Evolutionary conservation across 2,113 vertebrate species (phyloP), one percentile per base, ranked within the genome.

Genomic region (Oenanthe melanoleuca): DNA sequence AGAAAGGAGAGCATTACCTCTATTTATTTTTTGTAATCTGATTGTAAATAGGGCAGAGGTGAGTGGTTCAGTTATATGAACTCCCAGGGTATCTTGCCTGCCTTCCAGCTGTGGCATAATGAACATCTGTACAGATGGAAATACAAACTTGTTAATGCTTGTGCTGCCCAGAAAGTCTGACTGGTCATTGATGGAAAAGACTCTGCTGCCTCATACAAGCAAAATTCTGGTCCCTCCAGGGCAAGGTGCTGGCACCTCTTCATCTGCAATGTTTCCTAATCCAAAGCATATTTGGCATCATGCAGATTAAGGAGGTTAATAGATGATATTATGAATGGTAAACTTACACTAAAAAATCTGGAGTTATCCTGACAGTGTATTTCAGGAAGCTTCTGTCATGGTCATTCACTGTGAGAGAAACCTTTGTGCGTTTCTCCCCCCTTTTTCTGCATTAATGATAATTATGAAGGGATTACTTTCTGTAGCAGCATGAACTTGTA

Each of bases 391-490:
- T 47, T 59, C 37, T 89, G 31, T 67, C 5, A 0, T 25, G 14
- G 6, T 18, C 44, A 33, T 45, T 85, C 33, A 42, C 26, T 22
- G 38, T 40, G n/a, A 64, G 40, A 50, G 37, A 59, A 75, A 59
- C 11, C 7, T n/a, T 33, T 22, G 42, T 29, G 50, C 5, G 4
- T 69, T 87, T 69, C n/a, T 65, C 26, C 5, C 2, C 0, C 0
- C 6, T 19, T 80, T 66, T 90, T 60, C 60, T 80, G 20, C 10
- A 16, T 28, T 44, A 71, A 17, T 63, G 5, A 7, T 59, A 20
- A 15, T 61, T 79, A 29, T 7, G 6, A 73, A 20, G 24, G 42
- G 18, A 40, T 86, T 70, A 8, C 8, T 92, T 82, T 70, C 64
- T 80, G 31, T 47, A 38, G 12, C 18, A 64, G 14, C 2, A 4